These are phyloP conservation scores for Meliscaeva auricollis DNA, from an alignment of 2,888 invertebrate species.

Conservation along the genomic window DNA sequence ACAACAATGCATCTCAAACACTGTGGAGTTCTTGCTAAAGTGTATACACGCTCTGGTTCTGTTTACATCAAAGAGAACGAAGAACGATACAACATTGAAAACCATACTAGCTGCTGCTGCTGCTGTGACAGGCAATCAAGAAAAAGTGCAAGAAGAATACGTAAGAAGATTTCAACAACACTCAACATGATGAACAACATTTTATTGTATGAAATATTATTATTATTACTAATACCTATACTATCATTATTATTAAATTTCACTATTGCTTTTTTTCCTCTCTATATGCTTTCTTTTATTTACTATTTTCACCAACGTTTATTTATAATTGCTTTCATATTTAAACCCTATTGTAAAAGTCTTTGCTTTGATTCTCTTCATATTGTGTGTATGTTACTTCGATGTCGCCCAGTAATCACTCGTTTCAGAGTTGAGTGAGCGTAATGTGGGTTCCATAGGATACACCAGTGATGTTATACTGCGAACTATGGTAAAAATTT, in stretches of 20 bases:
- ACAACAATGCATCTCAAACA: conserved; percentile 12
- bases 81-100: conserved; percentile 12
- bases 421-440: conserved; percentile 3
- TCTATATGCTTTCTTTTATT: background rate
- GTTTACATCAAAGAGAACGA: conserved; percentile 14
- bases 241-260: conserved; percentile 3
- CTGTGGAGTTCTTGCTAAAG: background rate
- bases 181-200: conserved; percentile 12
- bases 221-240: background rate
- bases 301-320: background rate
- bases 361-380: background rate
- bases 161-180: background rate
- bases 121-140: conserved; percentile 15
- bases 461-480: conserved; percentile 12
- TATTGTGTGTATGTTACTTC: background rate
- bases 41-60: conserved; percentile 4
- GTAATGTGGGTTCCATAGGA: background rate
- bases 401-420: background rate
- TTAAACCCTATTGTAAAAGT: conserved; percentile 10
- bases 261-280: too few species aligned
- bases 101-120: conserved; percentile 1
- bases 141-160: background rate
- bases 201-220: conserved; percentile 14
- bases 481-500: conserved; percentile 5
- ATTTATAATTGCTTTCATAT: background rate